Percentiles rank a stretch among this genome's conserved stretches.
Conservation (phyloP, 2,797 vertebrate genomes). For the Eulemur mongoz region DNA sequence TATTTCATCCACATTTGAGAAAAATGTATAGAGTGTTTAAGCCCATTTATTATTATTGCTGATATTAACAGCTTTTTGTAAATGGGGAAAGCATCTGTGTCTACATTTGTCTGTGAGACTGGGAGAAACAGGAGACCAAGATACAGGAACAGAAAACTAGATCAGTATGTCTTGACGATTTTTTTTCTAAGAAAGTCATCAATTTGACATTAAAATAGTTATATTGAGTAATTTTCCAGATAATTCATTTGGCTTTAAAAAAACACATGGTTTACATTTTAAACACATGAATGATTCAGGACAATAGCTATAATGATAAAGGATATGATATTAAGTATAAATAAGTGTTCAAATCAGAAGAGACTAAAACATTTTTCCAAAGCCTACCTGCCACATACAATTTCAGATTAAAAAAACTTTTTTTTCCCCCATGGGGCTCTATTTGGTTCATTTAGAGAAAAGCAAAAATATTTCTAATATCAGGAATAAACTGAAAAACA, state of each 20-base stretch:
- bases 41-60: not conserved
- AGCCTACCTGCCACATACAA: not conserved
- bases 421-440: not conserved
- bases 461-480: not conserved
- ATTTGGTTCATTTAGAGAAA: not conserved
- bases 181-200: not conserved
- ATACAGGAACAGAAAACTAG: not conserved
- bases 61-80: not conserved
- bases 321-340: not conserved
- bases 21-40: not conserved
- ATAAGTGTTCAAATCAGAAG: not conserved
- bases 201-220: not conserved
- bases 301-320: not conserved
- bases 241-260: not conserved
- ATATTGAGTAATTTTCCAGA: not conserved
- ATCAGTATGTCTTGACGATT: not conserved
- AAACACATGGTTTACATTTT: not conserved
- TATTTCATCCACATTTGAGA: not conserved
- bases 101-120: not conserved
- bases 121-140: not conserved
- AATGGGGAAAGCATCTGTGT: not conserved
- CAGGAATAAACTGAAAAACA: not conserved
- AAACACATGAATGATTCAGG: not conserved
- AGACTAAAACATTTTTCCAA: not conserved
- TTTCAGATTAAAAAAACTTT: not conserved